phyloP scores from a whole-genome alignment of 1,140 invertebrate species.

The Cecropterus lyciades region DNA sequence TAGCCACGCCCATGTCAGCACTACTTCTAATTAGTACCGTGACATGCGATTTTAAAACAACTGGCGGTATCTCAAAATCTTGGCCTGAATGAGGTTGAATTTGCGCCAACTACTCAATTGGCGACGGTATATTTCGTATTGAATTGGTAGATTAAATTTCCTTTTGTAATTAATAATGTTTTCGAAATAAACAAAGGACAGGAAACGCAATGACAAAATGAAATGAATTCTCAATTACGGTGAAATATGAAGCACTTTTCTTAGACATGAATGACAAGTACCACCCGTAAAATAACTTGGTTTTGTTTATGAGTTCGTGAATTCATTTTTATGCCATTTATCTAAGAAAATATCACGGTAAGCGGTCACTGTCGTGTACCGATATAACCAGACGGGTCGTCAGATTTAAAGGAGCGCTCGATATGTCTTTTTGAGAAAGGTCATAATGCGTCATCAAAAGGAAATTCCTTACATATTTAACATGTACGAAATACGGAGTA shows the following conservation, averaged over 20 bases:
- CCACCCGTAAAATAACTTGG: neutral
- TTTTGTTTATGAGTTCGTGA: too few relatives aligned
- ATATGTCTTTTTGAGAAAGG: too few relatives aligned
- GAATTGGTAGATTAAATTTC: slow-evolving; percentile 24
- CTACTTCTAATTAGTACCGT: slow-evolving; percentile 18
- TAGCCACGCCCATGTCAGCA: too few relatives aligned
- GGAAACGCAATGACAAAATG: slow-evolving; percentile 10
- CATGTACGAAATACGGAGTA: too few relatives aligned
- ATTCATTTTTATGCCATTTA: too few relatives aligned
- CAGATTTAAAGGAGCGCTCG: too few relatives aligned
- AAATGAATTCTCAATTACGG: neutral
- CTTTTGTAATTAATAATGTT: slow-evolving; percentile 28
- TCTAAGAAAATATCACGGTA: too few relatives aligned
- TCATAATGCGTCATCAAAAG: too few relatives aligned
- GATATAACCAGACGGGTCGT: too few relatives aligned
- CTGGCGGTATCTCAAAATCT: slow-evolving; percentile 24
- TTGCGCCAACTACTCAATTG: slow-evolving; percentile 30
- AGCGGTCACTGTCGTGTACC: too few relatives aligned
- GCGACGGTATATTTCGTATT: slow-evolving; percentile 4
- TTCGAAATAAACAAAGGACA: slow-evolving; percentile 17
- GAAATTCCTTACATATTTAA: too few relatives aligned
- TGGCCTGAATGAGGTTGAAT: slow-evolving; percentile 30
- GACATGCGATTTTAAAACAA: slow-evolving; percentile 23
- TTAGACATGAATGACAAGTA: neutral
- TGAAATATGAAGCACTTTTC: slow-evolving; percentile 1